Evolutionary conservation across 2,113 vertebrate species (phyloP), one percentile per base, ranked within the genome.

Genomic region (Nettapus auritus): DNA sequence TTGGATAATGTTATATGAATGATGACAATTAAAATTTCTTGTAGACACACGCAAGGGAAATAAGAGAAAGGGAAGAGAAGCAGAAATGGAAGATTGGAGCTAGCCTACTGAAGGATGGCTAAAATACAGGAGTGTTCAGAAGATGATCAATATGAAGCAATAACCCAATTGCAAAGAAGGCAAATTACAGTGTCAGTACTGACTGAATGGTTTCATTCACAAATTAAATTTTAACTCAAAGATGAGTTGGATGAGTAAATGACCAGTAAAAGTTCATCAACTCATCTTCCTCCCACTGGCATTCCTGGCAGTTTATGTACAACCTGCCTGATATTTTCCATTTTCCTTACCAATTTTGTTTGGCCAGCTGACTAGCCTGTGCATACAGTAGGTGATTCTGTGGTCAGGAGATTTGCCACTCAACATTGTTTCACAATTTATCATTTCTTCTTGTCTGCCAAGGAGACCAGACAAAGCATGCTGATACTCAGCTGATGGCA

Each of bases 61-160:
- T 44, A 69, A 88, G 40, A 11, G 25, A 48, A 40, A 82, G 15
- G 20, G 15, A 73, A 71, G 33, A 60, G 55, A 89, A 28, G 28
- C n/a, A 73, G 31, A 89, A 53, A n/a, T 90, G 44, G 34, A 89
- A 85, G 69, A 89, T 48, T 23, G 19, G 44, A 68, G 18, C 38
- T 87, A 82, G 38, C 36, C 33, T 71, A 14, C 42, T 14, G 50
- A 75, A 67, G 48, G 26, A 53, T 84, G 28, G 10, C 38, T 92
- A 44, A 71, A 86, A 48, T 82, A 28, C 2, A 56, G 67, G 63
- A 52, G 22, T 38, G 9, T 88, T 88, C 17, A 62, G 56, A 71
- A 42, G 34, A 34, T 38, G 8, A 57, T 59, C 1, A 4, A 2
- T 70, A 77, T 33, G 44, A n/a, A 0, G 0, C 59, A 12, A 20